These are phyloP conservation scores for Erpornis zantholeuca DNA, from an alignment of 2,113 vertebrate genomes.

Conservation along the genomic window DNA sequence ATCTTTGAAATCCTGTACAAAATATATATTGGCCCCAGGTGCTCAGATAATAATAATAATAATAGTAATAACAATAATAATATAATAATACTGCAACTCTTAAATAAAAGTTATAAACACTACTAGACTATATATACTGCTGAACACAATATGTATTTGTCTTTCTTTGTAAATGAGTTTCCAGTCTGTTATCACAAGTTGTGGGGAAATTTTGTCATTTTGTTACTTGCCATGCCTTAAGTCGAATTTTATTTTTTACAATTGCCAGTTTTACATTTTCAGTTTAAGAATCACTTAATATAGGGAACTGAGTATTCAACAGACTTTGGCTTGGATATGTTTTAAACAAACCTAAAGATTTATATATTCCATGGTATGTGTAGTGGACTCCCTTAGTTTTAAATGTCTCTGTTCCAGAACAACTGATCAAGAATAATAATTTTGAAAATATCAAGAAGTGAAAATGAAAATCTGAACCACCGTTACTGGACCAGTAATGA, in stretches of 20 bases:
- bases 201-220: background rate
- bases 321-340: background rate
- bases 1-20: background rate
- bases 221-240: background rate
- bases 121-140: background rate
- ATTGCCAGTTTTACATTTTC: background rate
- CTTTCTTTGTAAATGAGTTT: background rate
- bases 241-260: background rate
- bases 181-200: background rate
- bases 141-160: background rate
- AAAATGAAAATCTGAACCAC: background rate
- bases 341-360: background rate
- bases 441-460: background rate
- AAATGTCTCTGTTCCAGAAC: background rate
- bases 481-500: background rate
- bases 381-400: background rate
- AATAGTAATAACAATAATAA: too few relatives aligned
- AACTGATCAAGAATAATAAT: background rate
- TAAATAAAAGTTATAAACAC: background rate
- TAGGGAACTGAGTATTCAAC: background rate
- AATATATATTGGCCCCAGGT: background rate
- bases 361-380: background rate
- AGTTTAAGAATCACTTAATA: background rate
- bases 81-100: fast-evolving
- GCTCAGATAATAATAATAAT: background rate